Percentiles rank a stretch among this genome's conserved stretches.
Conservation (phyloP, 2,113 vertebrate genomes). For the Sphyrna mokarran region DNA sequence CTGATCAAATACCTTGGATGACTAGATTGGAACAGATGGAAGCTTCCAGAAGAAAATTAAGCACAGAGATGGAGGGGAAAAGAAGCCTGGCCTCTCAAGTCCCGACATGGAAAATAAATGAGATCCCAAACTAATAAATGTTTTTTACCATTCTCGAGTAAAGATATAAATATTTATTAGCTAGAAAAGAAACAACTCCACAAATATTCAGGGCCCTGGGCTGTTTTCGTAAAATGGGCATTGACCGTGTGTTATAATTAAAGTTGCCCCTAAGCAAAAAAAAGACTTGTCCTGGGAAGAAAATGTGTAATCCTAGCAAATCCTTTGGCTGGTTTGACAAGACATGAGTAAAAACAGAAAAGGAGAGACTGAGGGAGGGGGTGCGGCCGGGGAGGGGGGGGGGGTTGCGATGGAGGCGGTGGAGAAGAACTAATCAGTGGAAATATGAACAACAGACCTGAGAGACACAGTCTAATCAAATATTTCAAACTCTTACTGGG, state of each 20-base stretch:
- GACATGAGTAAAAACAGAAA: slow-evolving; percentile 6
- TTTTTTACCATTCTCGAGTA: background rate
- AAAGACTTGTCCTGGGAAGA: slow-evolving; percentile 11
- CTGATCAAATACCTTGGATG: background rate
- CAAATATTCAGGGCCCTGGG: slow-evolving; percentile 22
- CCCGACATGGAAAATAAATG: slow-evolving; percentile 18
- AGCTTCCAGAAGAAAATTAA: slow-evolving; percentile 17
- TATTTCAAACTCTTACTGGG: background rate
- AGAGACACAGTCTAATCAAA: slow-evolving; percentile 27
- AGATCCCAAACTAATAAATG: slow-evolving; percentile 27
- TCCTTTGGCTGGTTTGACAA: slow-evolving; percentile 27
- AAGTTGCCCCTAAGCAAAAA: slow-evolving; percentile 19
- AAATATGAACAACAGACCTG: slow-evolving; percentile 1
- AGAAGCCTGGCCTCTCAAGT: background rate
- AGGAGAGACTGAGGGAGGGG: background rate
- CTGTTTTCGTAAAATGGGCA: slow-evolving; percentile 17
- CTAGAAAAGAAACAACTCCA: background rate
- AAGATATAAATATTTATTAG: slow-evolving; percentile 27
- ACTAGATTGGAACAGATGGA: background rate
- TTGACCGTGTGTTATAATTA: slow-evolving; percentile 6
- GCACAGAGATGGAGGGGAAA: background rate
- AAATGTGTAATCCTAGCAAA: slow-evolving; percentile 21
- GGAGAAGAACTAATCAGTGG: background rate
- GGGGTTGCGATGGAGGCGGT: too few species aligned
- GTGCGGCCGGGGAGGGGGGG: too few species aligned